phyloP scores from a whole-genome alignment of 2,113 vertebrate species.

The Podarcis raffonei region DNA sequence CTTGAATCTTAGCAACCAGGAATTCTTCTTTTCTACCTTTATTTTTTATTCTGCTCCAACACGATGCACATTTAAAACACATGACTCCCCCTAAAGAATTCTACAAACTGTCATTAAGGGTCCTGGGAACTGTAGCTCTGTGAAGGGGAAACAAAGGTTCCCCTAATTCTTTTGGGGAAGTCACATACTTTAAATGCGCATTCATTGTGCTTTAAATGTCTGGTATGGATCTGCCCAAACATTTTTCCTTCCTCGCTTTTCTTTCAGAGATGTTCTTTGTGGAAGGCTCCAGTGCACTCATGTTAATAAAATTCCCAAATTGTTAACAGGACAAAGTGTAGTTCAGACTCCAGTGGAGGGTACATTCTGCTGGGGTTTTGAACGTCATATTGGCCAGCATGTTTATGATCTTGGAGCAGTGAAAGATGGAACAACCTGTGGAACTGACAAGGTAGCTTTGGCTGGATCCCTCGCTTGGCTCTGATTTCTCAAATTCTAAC shows the following conservation, averaged over 20 bases:
- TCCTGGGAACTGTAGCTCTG: too few relatives aligned
- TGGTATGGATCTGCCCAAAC: not conserved
- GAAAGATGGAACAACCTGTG: constrained; percentile 3
- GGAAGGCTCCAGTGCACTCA: constrained; percentile 5
- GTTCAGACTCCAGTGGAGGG: not conserved
- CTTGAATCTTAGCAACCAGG: too few relatives aligned
- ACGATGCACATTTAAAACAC: too few relatives aligned
- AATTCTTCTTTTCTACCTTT: too few relatives aligned
- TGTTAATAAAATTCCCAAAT: not conserved
- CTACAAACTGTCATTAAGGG: too few relatives aligned
- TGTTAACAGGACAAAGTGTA: not conserved
- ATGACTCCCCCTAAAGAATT: too few relatives aligned
- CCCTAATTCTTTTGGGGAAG: too few relatives aligned
- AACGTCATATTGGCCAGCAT: not conserved
- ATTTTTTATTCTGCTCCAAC: too few relatives aligned
- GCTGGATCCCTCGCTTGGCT: not conserved
- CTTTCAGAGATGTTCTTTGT: constrained; percentile 15
- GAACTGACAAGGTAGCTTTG: not conserved
- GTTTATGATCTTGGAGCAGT: not conserved
- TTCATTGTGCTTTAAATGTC: too few relatives aligned
- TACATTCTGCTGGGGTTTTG: not conserved
- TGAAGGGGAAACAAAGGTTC: too few relatives aligned
- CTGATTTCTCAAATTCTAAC: too few relatives aligned
- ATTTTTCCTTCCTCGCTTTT: not conserved
- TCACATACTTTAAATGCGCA: too few relatives aligned